Evolutionary conservation across 2,797 vertebrate genomes (phyloP).

Genomic region (Falco rusticolus): DNA sequence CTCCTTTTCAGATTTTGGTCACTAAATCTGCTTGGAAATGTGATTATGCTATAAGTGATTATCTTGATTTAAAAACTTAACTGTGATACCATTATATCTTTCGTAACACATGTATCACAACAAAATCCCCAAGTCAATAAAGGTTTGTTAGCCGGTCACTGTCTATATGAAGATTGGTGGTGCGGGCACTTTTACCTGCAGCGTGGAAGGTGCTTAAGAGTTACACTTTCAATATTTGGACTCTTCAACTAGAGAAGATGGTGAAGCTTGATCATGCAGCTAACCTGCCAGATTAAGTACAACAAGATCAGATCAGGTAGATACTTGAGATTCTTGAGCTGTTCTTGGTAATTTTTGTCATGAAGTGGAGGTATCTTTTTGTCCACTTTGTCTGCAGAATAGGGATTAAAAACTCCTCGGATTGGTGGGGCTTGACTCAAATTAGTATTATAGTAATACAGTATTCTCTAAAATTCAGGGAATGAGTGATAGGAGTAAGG

Average conservation of each 20-base stretch:
- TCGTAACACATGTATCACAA: rapidly evolving
- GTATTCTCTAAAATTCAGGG: background rate
- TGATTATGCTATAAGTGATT: background rate
- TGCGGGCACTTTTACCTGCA: background rate
- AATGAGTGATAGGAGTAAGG: background rate
- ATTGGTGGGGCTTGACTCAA: background rate
- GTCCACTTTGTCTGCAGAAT: background rate
- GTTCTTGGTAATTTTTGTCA: background rate
- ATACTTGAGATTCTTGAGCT: background rate
- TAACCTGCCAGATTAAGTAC: background rate
- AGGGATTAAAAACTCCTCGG: background rate
- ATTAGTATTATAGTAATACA: background rate
- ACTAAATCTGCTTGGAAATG: background rate
- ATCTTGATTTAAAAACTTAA: background rate
- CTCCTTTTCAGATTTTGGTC: background rate
- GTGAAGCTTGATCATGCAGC: background rate
- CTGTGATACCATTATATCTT: background rate
- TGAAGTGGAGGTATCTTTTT: background rate
- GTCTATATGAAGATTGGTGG: background rate
- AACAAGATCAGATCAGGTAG: background rate
- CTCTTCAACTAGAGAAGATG: background rate
- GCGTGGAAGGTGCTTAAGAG: background rate
- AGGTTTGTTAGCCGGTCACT: background rate
- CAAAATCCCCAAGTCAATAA: background rate
- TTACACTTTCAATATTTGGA: background rate